phyloP scores from a whole-genome alignment of 1,140 invertebrate species.

The Lerema accius region DNA sequence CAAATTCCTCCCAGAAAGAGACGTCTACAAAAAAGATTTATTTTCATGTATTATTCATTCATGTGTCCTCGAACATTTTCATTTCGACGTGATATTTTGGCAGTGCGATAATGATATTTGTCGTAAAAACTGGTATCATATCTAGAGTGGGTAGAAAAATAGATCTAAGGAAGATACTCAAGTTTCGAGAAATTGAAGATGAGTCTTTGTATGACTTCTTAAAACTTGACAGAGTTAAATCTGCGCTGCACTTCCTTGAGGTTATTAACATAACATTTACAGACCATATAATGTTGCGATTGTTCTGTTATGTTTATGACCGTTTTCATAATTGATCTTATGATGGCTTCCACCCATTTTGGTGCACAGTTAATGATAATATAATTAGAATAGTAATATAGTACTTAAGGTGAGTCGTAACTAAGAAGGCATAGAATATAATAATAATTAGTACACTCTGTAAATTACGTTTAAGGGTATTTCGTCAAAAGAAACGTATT shows the following conservation, averaged over 20 bases:
- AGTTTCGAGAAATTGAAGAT: constrained; percentile 19
- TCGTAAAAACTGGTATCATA: constrained; percentile 57
- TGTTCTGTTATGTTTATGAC: not conserved
- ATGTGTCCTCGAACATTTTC: constrained; percentile 74
- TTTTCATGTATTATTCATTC: constrained; percentile 80
- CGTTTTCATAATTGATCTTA: not conserved
- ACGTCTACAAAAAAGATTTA: constrained; percentile 72
- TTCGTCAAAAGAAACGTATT: too few species aligned
- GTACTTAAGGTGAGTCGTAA: too few species aligned
- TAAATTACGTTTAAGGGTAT: too few species aligned
- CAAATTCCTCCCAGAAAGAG: constrained; percentile 68
- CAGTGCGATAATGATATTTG: constrained; percentile 75
- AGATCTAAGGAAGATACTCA: constrained; percentile 27
- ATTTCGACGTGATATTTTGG: constrained; percentile 74
- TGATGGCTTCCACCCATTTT: too few species aligned
- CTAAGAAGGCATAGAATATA: too few species aligned
- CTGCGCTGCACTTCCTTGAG: not conserved
- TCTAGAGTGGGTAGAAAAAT: constrained; percentile 37
- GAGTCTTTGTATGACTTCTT: constrained; percentile 7
- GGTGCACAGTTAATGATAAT: too few species aligned
- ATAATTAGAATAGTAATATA: too few species aligned
- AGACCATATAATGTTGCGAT: too few species aligned
- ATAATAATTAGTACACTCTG: too few species aligned
- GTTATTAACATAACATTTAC: constrained; percentile 15
- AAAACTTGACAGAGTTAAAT: not conserved